Evolutionary conservation across 1,140 invertebrate species (phyloP).

Genomic region (Conus ventricosus): DNA sequence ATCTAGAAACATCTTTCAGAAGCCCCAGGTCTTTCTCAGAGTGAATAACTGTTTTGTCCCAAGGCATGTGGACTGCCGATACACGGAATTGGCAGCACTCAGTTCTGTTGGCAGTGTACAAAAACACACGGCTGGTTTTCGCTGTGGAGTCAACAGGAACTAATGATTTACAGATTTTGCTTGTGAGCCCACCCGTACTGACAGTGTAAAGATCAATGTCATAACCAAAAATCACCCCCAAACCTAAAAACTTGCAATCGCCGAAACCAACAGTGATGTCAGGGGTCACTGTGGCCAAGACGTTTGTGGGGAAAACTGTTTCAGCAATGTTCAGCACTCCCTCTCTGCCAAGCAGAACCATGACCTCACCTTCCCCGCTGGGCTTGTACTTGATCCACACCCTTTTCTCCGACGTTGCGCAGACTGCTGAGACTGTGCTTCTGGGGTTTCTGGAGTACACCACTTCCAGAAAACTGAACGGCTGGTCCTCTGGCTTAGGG

Average conservation of each 20-base stretch:
- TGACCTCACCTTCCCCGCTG: neutral
- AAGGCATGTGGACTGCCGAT: neutral
- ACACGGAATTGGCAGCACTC: neutral
- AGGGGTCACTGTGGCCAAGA: neutral
- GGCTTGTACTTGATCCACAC: too few species aligned
- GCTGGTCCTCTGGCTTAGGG: neutral
- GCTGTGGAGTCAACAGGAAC: neutral
- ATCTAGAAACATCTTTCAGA: neutral
- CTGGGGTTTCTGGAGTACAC: neutral
- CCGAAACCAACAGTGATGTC: neutral
- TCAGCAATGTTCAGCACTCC: neutral
- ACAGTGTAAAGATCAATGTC: neutral
- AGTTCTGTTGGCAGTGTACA: neutral
- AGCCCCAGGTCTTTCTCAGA: neutral
- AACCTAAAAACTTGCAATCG: too few species aligned
- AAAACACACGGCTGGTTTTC: neutral
- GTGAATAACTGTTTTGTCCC: neutral
- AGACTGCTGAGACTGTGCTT: neutral
- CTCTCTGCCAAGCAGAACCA: neutral
- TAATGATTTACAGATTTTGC: neutral
- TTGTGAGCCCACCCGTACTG: neutral
- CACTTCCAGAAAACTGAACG: neutral
- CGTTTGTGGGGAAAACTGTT: too few species aligned
- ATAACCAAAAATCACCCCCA: neutral
- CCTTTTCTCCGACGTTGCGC: too few species aligned